Base-by-base conservation (phyloP, 2,113 vertebrate species). In the Gavia stellata region DNA sequence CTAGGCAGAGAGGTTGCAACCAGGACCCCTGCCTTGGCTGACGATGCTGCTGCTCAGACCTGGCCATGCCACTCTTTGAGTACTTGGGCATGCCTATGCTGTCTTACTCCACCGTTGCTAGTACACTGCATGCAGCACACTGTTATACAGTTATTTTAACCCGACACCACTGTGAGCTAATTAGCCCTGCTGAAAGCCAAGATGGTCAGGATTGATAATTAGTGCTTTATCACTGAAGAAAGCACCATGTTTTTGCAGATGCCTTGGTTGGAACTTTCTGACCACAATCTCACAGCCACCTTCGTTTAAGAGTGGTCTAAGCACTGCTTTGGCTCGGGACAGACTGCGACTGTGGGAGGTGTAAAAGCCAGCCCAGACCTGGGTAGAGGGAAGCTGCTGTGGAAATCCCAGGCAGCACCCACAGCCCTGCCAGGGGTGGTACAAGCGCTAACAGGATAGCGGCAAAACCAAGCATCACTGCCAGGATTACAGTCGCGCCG, bases 41-140 rank as follows among this genome's bases (percentile, higher is more conserved):
- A 10, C 1, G 2, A 5, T 19, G 36, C 14, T 61, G 28, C 24
- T 53, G 40, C 65, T 81, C 63, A 66, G 33, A 26, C 2, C 0
- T 6, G 33, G 47, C 53, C 38, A 10, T 13, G 42, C 7, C 29
- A 9, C 34, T 26, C 26, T 31, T 12, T 4, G 20, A 26, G 23
- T 23, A 31, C 58, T 5, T 29, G 68, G 15, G 26, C 34, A 12
- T 2, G 0, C 56, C 62, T 49, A 3, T 1, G 0, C 13, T 17
- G 12, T 21, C n/a, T 42, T 24, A 15, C 31, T 71, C 38, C 56
- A 58, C 36, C 12, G 55, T 38, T 61, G 18, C 58, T 47, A 44
- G 49, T 6, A 49, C 11, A 1, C 63, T n/a, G 58, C 20, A 16
- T 5, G 10, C 45, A 42, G 47, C 59, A 49, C n/a, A 4, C 40